phyloP scores from a whole-genome alignment of 2,113 vertebrate genomes.

The Panurus biarmicus region DNA sequence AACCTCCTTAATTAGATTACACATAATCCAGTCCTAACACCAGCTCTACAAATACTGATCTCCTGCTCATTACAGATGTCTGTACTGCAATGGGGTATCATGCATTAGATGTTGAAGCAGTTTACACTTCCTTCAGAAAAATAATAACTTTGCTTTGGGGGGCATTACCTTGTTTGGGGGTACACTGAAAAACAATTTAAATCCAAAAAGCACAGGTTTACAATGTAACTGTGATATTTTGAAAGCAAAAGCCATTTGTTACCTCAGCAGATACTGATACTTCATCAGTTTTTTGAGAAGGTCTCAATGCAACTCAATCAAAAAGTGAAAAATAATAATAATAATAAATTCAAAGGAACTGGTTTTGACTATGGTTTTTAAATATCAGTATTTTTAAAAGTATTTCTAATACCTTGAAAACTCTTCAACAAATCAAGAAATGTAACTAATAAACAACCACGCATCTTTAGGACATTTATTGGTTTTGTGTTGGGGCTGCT shows the following conservation, averaged over 20 bases:
- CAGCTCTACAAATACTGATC: neutral
- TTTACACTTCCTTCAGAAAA: neutral
- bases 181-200: neutral
- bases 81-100: neutral
- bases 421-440: neutral
- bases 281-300: conserved; percentile 64
- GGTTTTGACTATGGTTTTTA: neutral
- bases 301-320: neutral
- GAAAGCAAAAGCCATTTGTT: conserved; percentile 66
- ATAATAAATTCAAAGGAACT: neutral
- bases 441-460: neutral
- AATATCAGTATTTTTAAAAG: neutral
- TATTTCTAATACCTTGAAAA: neutral
- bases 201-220: conserved; percentile 28
- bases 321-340: neutral
- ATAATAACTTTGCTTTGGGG: neutral
- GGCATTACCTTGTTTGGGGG: neutral
- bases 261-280: conserved; percentile 50
- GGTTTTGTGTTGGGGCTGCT: neutral
- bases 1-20: conserved; percentile 49
- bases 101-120: neutral
- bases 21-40: conserved; percentile 34
- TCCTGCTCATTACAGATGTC: neutral
- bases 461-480: neutral
- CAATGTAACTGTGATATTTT: conserved; percentile 64